Evolutionary conservation across 2,888 invertebrate genomes (phyloP).

Genomic region (Syrphus vitripennis): DNA sequence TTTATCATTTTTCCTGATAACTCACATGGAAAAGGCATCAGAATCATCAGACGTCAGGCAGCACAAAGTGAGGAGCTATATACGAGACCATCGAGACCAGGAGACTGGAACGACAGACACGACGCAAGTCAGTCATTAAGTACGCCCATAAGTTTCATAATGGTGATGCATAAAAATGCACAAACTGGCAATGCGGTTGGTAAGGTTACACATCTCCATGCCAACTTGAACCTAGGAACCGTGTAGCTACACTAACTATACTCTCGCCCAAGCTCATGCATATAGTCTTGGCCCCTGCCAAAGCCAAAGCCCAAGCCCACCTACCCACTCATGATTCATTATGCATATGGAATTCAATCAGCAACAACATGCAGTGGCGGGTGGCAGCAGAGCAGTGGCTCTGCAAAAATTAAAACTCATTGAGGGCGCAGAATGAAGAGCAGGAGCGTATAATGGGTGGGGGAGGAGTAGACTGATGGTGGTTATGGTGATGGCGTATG

Average conservation of each 20-base stretch:
- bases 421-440: conserved; percentile 68
- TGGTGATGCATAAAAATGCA: conserved; percentile 71
- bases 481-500: conserved; percentile 26
- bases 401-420: conserved; percentile 70
- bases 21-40: conserved; percentile 45
- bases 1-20: conserved; percentile 69
- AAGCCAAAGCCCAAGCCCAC: conserved; percentile 10
- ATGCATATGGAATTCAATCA: conserved; percentile 72
- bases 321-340: conserved; percentile 67
- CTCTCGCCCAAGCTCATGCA: not conserved
- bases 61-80: conserved; percentile 17
- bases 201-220: conserved; percentile 49
- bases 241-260: conserved; percentile 38
- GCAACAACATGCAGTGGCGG: conserved; percentile 62
- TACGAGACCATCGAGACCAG: not conserved
- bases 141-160: conserved; percentile 73
- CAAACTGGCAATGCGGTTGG: conserved; percentile 68
- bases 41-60: not conserved
- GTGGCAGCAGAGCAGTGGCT: conserved; percentile 47
- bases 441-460: conserved; percentile 21
- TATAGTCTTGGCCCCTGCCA: not conserved
- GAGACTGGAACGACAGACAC: conserved; percentile 31
- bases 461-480: not conserved
- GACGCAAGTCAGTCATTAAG: conserved; percentile 72
- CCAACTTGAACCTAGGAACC: conserved; percentile 53